phyloP scores from a whole-genome alignment of 2,797 vertebrate genomes.

The Sebastes hubbsi region DNA sequence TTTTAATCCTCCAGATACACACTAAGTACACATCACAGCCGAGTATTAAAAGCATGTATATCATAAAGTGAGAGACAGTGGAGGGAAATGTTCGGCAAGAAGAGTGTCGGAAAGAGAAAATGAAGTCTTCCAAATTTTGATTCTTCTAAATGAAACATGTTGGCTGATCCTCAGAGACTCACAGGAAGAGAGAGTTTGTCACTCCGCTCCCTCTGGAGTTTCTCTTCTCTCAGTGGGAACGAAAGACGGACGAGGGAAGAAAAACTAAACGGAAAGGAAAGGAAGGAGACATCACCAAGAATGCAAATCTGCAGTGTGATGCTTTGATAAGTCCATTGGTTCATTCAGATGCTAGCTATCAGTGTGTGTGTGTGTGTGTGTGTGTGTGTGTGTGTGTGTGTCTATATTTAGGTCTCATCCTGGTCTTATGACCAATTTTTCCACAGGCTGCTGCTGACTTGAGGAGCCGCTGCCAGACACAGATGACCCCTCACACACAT shows the following conservation, averaged over 20 bases:
- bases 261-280: slow-evolving; percentile 1
- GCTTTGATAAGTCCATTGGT: neutral
- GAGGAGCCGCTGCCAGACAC: slow-evolving; percentile 72
- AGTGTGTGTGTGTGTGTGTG: neutral
- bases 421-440: slow-evolving; percentile 80
- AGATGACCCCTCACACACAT: slow-evolving; percentile 53
- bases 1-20: neutral
- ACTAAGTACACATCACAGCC: neutral
- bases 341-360: neutral
- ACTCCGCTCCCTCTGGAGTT: slow-evolving; percentile 6
- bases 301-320: slow-evolving; percentile 10
- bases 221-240: neutral
- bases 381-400: neutral
- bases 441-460: slow-evolving; percentile 76
- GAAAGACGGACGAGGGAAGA: neutral
- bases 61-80: neutral
- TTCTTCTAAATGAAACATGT: neutral
- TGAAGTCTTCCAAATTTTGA: neutral
- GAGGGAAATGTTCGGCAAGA: neutral
- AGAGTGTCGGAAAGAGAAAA: neutral
- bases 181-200: neutral
- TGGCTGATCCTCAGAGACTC: slow-evolving; percentile 11
- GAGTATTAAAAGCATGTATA: neutral
- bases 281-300: slow-evolving; percentile 10
- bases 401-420: slow-evolving; percentile 80